A percentile compares a stretch with the other conserved stretches of the same genome.
Conservation (phyloP, 2,888 invertebrate genomes). For the Stenotaenia linearis region DNA sequence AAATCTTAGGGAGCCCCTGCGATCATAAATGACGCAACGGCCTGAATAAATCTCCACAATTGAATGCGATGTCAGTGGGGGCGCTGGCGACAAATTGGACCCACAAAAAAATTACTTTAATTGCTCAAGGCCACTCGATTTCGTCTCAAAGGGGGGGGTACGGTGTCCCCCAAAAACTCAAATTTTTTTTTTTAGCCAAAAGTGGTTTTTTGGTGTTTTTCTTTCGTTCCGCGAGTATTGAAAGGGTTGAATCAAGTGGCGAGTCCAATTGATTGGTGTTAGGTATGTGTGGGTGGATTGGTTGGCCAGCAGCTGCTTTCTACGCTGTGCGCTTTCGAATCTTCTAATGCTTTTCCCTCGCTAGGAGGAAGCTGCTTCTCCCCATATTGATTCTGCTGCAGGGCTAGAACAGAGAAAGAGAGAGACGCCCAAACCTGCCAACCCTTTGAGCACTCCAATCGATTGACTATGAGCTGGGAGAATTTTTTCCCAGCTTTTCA, state of each 20-base stretch:
- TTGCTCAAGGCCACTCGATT: background rate
- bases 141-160: too few relatives aligned
- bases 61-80: background rate
- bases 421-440: constrained; percentile 5
- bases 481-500: background rate
- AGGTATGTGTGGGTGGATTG: background rate
- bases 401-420: background rate
- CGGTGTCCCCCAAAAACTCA: too few relatives aligned
- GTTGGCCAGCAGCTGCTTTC: constrained; percentile 9
- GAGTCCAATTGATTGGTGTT: constrained; percentile 9
- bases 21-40: constrained; percentile 9
- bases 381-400: constrained; percentile 4
- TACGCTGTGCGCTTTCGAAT: constrained; percentile 4
- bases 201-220: background rate
- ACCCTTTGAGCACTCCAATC: constrained; percentile 4
- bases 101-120: background rate
- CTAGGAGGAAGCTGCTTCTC: constrained; percentile 9
- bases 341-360: constrained; percentile 9
- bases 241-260: constrained; percentile 9
- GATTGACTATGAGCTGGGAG: background rate
- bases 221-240: background rate
- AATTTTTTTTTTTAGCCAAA: too few relatives aligned
- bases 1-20: constrained; percentile 4
- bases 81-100: constrained; percentile 9
- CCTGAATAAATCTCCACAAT: constrained; percentile 4